Percentiles rank a stretch among this genome's conserved stretches.
These are phyloP conservation scores for Stomatorhinus walkeri DNA, from an alignment of 2,797 vertebrate species.

Conservation along the genomic window DNA sequence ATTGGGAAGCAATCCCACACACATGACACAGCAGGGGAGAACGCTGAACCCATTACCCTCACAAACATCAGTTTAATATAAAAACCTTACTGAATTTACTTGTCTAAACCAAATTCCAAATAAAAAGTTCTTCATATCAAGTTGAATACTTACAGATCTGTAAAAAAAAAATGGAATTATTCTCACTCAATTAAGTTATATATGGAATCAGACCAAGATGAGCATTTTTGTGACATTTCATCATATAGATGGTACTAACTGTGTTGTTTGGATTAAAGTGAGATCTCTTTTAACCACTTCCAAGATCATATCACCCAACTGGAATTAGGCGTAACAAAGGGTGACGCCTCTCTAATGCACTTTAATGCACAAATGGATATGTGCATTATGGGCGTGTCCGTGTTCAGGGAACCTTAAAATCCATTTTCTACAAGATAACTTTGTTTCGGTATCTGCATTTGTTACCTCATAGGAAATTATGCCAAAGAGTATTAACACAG, in stretches of 20 bases:
- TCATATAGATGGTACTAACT: background rate
- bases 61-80: background rate
- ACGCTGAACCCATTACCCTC: background rate
- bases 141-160: background rate
- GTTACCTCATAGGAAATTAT: background rate
- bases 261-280: background rate
- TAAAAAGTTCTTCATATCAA: background rate
- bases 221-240: background rate
- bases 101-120: background rate
- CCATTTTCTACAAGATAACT: background rate
- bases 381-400: background rate
- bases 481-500: background rate
- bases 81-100: background rate
- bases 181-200: background rate
- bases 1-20: background rate
- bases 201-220: background rate
- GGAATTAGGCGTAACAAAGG: background rate
- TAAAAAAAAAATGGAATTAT: background rate
- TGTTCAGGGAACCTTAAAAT: background rate
- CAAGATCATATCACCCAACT: background rate
- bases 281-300: background rate
- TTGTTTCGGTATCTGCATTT: background rate
- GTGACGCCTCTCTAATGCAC: background rate
- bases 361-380: background rate
- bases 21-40: background rate